Evolutionary conservation across 2,113 vertebrate genomes (phyloP).

Genomic region (Microtus richardsoni): DNA sequence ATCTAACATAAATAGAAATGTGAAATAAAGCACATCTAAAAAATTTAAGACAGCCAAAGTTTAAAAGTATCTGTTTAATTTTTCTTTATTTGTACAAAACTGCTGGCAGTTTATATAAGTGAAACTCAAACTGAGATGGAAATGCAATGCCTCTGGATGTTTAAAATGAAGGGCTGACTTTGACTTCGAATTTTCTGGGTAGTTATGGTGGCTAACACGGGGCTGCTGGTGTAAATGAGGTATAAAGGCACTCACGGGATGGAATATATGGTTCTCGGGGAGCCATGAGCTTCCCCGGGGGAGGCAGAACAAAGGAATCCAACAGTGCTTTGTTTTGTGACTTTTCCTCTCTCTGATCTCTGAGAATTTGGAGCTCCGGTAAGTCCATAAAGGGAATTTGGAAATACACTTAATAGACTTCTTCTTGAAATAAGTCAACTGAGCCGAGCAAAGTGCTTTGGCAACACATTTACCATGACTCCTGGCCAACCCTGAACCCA

Average conservation of each 20-base stretch:
- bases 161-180: slow-evolving; percentile 29
- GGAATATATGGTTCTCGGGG: slow-evolving; percentile 5
- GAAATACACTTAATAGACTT: slow-evolving; percentile 55
- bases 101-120: slow-evolving; percentile 46
- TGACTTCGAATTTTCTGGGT: slow-evolving; percentile 16
- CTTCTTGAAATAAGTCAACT: slow-evolving; percentile 56
- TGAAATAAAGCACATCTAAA: slow-evolving; percentile 45
- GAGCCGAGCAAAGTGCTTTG: background rate
- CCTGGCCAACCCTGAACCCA: background rate
- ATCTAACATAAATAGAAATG: background rate
- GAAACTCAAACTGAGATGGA: slow-evolving; percentile 37
- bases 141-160: slow-evolving; percentile 42
- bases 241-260: background rate
- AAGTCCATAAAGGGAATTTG: slow-evolving; percentile 70
- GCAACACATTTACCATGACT: background rate
- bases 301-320: slow-evolving; percentile 40
- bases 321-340: slow-evolving; percentile 58
- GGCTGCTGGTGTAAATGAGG: background rate
- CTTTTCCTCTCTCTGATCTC: slow-evolving; percentile 32
- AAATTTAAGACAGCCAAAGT: slow-evolving; percentile 31
- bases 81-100: slow-evolving; percentile 22
- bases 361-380: slow-evolving; percentile 51
- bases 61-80: background rate
- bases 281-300: background rate
- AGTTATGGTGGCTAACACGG: background rate